A percentile compares a stretch with the other conserved stretches of the same genome.
Evolutionary conservation across 2,888 invertebrate genomes (phyloP).

Genomic region (Horisme vitalbata): DNA sequence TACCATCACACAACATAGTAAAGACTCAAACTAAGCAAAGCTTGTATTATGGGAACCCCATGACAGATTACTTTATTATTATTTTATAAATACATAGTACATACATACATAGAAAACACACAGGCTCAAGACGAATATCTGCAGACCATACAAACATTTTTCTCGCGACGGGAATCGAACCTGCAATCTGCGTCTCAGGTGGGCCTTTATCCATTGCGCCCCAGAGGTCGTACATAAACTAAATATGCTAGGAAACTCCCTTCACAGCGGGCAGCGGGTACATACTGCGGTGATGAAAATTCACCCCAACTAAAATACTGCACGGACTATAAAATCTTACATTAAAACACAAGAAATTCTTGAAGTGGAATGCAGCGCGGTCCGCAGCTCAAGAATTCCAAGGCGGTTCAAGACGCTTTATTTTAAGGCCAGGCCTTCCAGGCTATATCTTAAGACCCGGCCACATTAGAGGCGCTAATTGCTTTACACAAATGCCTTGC

Average conservation of each 20-base stretch:
- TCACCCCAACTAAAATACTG: conserved; percentile 37
- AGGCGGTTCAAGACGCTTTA: conserved; percentile 40
- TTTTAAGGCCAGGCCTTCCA: conserved; percentile 31
- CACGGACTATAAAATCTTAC: conserved; percentile 60
- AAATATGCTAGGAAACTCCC: conserved; percentile 9
- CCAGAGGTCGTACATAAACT: too few relatives aligned
- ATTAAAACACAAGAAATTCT: conserved; percentile 66
- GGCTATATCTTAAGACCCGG: conserved; percentile 49
- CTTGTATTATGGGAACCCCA: too few relatives aligned
- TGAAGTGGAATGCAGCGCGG: conserved; percentile 51
- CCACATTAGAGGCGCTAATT: conserved; percentile 74
- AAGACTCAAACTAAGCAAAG: too few relatives aligned
- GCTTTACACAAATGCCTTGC: conserved; percentile 70
- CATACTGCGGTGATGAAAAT: conserved; percentile 22
- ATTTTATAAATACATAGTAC: too few relatives aligned
- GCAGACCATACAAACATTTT: conserved; percentile 12
- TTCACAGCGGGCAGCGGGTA: conserved; percentile 24
- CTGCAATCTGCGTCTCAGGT: too few relatives aligned
- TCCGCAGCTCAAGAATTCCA: conserved; percentile 57
- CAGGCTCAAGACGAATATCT: too few relatives aligned
- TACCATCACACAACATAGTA: too few relatives aligned
- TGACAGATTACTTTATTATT: too few relatives aligned
- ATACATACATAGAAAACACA: too few relatives aligned
- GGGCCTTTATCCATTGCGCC: too few relatives aligned
- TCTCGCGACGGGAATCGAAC: conserved; percentile 16